Base-by-base conservation (phyloP, 2,888 invertebrate species). In the Cataglyphis albicans region DNA sequence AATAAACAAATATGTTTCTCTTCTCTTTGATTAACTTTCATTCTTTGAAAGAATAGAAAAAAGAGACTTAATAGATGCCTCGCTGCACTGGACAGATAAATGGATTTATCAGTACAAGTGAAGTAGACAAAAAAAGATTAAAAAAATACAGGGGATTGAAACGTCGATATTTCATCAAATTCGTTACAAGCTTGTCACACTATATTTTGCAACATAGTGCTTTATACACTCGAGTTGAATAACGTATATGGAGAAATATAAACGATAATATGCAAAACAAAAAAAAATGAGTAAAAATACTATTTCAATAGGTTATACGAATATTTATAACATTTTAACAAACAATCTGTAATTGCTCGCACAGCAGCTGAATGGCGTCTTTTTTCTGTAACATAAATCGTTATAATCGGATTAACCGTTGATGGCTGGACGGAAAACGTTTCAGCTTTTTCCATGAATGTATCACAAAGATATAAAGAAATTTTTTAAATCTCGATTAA, bases 91-190 rank as follows among this genome's bases (percentile, higher is more conserved):
- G 32, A 78, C 10, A 57, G 57, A 44, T 80, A 80, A 80, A 72
- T 61, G 72, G 35, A 61, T 70, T 76, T 80, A 80, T 80, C 68
- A 57, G 6, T 59, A 32, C 3, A 25, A 59, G 59, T 44, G 35
- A 72, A 32, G 9, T 32, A 25, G 15, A 41, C 68, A 68, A 72
- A 72, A 70, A 70, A 25, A n/a, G 32, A 67, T 41, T 63, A 38
- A 67, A 76, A n/a, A n/a, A 63, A 41, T 29, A 12, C 55, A 5
- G 1, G n/a, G 15, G 72, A 78, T 68, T 72, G 59, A 72, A 80
- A 59, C 29, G 44, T 59, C 73, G 59, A 80, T 80, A 80, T 80
- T 80, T 80, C 78, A 80, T 78, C 73, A 57, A 75, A 78, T 35
- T 72, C 73, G 78, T 78, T 72, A 78, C 70, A 38, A 72, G 78